Evolutionary conservation across 2,113 vertebrate genomes (phyloP), one percentile per base, ranked within the genome.

Genomic region (Cairina moschata): DNA sequence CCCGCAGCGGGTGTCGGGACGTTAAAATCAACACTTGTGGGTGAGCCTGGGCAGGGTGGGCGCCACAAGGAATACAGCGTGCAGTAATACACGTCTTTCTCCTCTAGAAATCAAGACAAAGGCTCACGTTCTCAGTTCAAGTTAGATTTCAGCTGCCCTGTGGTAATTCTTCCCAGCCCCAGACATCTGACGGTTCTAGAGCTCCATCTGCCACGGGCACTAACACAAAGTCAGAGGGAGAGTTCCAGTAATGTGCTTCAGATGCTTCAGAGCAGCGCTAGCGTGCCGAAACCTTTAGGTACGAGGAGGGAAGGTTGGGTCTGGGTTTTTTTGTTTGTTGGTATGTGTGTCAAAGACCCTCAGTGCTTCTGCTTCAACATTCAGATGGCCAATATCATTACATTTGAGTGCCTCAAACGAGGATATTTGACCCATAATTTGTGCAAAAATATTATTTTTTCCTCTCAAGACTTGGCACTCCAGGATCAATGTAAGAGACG

Each of bases 21-120:
- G 0, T 20, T 3, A 3, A 9, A 38, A 13, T 36, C 38, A 1
- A 22, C 44, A 26, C 22, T 52, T 52, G 13, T 26, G 50, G 50
- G 50, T 52, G 50, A 52, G 50, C 50, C 50, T 52, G 11, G 59
- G 29, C 23, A 10, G 28, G 38, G 48, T 4, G 12, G 44, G 76
- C 83, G 32, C 28, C 26, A 7, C 25, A 2, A 29, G n/a, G 23
- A 4, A 4, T 7, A 3, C 1, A 1, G 29, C 0, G 1, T 15
- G 42, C 58, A 5, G 0, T 9, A 10, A 20, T 28, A 46, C 40
- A 34, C 29, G 5, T 46, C 34, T 83, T 62, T 50, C 40, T 82
- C 31, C 40, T 40, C 13, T 28, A 54, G 50, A 66, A 21, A 58
- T 32, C 20, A 8, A 34, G 42, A n/a, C 1, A 25, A 12, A 20